phyloP scores from a whole-genome alignment of 37 sponge, comb jelly and placozoan genomes.

The Theonella swinhoei region DNA sequence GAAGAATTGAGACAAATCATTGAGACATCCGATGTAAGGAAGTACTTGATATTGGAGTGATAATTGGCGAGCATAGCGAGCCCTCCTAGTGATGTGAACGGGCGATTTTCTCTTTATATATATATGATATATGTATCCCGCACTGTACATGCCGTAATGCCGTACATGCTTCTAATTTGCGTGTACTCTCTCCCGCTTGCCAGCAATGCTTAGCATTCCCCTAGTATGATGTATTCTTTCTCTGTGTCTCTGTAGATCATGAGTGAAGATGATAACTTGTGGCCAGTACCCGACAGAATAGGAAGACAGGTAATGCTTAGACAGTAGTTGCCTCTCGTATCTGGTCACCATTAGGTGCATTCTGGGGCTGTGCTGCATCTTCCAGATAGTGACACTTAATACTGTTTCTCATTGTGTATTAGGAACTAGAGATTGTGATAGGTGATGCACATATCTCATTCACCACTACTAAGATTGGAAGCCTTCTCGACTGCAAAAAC shows the following conservation, averaged over 20 bases:
- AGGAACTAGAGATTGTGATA: slow-evolving; percentile 97
- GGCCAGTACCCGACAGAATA: slow-evolving; percentile 97
- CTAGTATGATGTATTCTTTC: neutral
- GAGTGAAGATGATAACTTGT: slow-evolving; percentile 96
- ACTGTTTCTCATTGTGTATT: neutral
- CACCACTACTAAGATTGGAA: slow-evolving; percentile 95
- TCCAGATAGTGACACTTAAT: neutral
- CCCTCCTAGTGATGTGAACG: no score
- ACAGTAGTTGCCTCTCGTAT: neutral
- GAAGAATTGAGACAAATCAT: slow-evolving; percentile 88
- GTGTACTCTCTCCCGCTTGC: no score
- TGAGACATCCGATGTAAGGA: slow-evolving; percentile 85
- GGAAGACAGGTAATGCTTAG: slow-evolving; percentile 95
- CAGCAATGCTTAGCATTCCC: no score
- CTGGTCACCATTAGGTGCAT: neutral
- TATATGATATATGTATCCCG: neutral
- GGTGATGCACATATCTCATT: slow-evolving; percentile 98
- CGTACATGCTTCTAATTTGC: no score
- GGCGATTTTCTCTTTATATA: neutral
- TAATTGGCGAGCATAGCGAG: no score
- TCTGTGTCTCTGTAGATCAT: slow-evolving; percentile 61
- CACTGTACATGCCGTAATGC: no score
- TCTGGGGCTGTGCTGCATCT: neutral
- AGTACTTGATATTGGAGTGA: no score
- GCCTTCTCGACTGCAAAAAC: slow-evolving; percentile 90